A percentile compares a stretch with the other conserved stretches of the same genome.
These are phyloP conservation scores for Ischnus inquisitorius DNA, from an alignment of 2,888 invertebrate species.

Conservation along the genomic window DNA sequence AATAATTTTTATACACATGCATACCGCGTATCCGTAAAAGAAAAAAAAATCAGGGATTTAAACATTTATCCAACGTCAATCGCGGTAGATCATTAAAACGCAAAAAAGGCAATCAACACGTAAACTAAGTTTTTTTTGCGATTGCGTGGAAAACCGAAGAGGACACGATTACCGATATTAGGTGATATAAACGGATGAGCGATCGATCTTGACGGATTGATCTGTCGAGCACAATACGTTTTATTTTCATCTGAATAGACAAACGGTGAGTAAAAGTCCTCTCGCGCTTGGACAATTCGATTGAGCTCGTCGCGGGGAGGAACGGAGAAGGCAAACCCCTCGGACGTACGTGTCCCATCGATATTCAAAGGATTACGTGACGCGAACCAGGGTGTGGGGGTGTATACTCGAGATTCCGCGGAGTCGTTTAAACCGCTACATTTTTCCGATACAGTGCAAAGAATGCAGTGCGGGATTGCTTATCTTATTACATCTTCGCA, in stretches of 20 bases:
- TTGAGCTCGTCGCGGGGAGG: conserved; percentile 46
- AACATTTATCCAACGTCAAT: not conserved
- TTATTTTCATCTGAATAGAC: conserved; percentile 22
- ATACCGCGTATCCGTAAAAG: not conserved
- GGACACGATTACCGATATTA: conserved; percentile 4
- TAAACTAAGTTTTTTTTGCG: conserved; percentile 19
- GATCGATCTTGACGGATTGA: conserved; percentile 38
- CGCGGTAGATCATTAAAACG: not conserved
- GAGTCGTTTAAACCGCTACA: conserved; percentile 62
- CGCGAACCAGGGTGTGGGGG: conserved; percentile 18
- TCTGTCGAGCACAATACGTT: conserved; percentile 27
- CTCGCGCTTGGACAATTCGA: conserved; percentile 28
- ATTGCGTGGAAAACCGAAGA: conserved; percentile 8
- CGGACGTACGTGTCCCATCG: conserved; percentile 41
- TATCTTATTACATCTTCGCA: conserved; percentile 55
- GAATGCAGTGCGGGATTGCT: conserved; percentile 46
- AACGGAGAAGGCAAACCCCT: conserved; percentile 1
- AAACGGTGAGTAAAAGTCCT: conserved; percentile 2
- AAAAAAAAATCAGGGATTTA: not conserved
- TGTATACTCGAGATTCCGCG: conserved; percentile 12
- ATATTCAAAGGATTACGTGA: conserved; percentile 66
- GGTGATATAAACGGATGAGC: not conserved
- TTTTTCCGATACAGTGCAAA: conserved; percentile 57
- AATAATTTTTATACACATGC: conserved; percentile 46
- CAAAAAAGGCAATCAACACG: conserved; percentile 51